Evolutionary conservation across 2,113 vertebrate genomes (phyloP), one percentile per base, ranked within the genome.

Genomic region (Hymenochirus boettgeri): DNA sequence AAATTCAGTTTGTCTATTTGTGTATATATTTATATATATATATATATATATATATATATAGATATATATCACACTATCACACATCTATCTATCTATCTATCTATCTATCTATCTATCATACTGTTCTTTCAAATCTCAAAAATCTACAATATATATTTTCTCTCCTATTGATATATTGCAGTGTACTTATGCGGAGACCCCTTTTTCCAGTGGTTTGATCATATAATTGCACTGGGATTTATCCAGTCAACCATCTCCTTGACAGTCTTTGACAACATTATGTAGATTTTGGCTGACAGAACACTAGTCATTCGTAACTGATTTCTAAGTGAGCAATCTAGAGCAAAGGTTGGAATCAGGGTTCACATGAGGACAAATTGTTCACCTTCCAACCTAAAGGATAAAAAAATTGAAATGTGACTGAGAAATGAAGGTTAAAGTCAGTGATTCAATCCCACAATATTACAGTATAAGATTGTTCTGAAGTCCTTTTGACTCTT

Each of bases 221-320:
- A 70, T 72, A 76, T 77, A 75, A 53, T 80, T 79, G 82, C 79
- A 74, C 78, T 75, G 71, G 73, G 77, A 73, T 78, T 67, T 77
- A 76, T 73, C 71, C 81, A 84, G 81, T 83, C 75, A 75, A 77
- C 72, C 79, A 57, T 80, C 81, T 81, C 35, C 82, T 75, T 87
- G 85, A 82, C 82, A 77, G 58, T 54, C 73, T 83, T 65, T 81
- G 83, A 83, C 75, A 83, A 80, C 77, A 82, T 85, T 79, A 78
- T 83, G 81, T 77, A 85, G 80, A 82, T 82, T 73, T 77, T 76
- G 69, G 71, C 61, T 74, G 62, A 65, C 71, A 77, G 79, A 79
- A 74, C 77, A 69, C 67, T 71, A 74, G 76, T 79, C 77, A 62
- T 69, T 80, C 0, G 59, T 69, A 79, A 75, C 72, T 76, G 80